These are phyloP conservation scores for Chamaetylas fuelleborni DNA, from an alignment of 2,113 vertebrate genomes.

Conservation along the genomic window DNA sequence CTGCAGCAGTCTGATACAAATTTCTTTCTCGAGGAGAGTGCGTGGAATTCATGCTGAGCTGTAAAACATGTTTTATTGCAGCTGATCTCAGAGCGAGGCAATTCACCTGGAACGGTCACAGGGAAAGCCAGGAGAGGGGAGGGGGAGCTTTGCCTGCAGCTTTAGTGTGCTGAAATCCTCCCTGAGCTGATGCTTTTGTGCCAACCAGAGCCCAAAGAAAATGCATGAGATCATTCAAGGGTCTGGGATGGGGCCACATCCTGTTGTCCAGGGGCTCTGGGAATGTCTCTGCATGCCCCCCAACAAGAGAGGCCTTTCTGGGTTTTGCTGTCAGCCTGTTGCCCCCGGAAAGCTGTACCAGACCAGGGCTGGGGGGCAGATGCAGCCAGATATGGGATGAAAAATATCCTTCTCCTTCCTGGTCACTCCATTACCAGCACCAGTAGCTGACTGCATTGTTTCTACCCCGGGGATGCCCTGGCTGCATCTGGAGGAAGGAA, in stretches of 20 bases:
- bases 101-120: neutral
- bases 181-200: neutral
- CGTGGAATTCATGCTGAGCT: neutral
- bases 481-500: neutral
- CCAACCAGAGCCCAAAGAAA: neutral
- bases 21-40: neutral
- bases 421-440: neutral
- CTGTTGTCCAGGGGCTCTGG: neutral
- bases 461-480: neutral
- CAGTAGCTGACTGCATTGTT: neutral
- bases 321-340: neutral
- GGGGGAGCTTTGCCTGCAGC: neutral
- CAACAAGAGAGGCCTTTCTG: neutral
- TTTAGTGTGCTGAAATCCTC: neutral
- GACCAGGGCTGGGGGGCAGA: neutral
- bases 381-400: neutral
- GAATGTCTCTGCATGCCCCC: neutral
- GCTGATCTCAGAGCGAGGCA: neutral
- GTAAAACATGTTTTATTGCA: neutral
- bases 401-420: neutral
- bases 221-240: neutral
- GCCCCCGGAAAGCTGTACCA: neutral
- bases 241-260: neutral
- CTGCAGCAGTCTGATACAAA: neutral
- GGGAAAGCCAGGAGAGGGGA: neutral